phyloP scores from a whole-genome alignment of 2,797 vertebrate species.

The Enteromius trimaculatus region DNA sequence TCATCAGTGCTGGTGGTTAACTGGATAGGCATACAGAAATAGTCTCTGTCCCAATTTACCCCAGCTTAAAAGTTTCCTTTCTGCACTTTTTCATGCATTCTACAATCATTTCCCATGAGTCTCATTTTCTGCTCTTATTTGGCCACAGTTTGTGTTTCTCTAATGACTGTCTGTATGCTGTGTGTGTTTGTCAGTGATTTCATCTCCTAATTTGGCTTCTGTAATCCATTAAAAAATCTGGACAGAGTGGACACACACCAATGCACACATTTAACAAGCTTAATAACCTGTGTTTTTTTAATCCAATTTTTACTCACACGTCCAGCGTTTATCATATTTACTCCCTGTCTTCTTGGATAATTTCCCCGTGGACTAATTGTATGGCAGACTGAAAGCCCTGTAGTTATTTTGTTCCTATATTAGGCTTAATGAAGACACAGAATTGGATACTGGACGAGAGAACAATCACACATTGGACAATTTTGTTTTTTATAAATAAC shows the following conservation, averaged over 20 bases:
- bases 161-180: neutral
- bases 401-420: neutral
- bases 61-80: neutral
- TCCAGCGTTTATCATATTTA: neutral
- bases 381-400: neutral
- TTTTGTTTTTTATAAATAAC: neutral
- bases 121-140: neutral
- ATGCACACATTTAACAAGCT: slow-evolving; percentile 20
- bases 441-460: neutral
- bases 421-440: neutral
- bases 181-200: neutral
- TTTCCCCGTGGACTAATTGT: slow-evolving; percentile 13
- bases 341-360: neutral
- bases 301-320: neutral
- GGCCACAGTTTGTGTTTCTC: neutral
- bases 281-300: neutral
- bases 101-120: slow-evolving; percentile 9
- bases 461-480: neutral
- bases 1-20: neutral
- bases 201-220: neutral
- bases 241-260: neutral
- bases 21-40: neutral
- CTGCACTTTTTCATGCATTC: neutral
- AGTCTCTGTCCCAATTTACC: neutral
- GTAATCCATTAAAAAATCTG: neutral